Percentiles rank a stretch among this genome's conserved stretches.
These are phyloP conservation scores for Saguinus imperator DNA, from an alignment of 2,113 vertebrate species.

Conservation along the genomic window DNA sequence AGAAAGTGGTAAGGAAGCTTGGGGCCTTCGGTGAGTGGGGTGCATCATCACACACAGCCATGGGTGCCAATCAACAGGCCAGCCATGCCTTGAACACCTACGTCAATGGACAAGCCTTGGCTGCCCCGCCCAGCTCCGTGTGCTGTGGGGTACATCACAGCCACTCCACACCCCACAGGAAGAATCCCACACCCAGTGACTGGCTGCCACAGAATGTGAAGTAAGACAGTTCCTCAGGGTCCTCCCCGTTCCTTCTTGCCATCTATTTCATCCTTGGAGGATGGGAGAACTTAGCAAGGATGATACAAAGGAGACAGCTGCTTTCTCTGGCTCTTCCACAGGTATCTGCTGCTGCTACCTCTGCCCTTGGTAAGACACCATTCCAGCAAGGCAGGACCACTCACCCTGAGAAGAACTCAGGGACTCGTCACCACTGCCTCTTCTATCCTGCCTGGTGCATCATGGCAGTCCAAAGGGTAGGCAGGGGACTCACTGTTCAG, in stretches of 20 bases:
- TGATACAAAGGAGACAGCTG: neutral
- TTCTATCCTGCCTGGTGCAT: neutral
- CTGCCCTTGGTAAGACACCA: neutral
- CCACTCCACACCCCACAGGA: neutral
- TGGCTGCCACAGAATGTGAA: neutral
- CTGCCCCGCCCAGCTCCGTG: neutral
- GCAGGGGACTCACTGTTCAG: neutral
- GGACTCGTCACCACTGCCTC: too few species aligned
- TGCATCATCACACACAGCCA: neutral
- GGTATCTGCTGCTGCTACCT: neutral
- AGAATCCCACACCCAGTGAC: neutral
- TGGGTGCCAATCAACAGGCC: rapidly evolving
- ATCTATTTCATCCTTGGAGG: neutral
- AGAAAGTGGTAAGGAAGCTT: neutral
- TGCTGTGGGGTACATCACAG: neutral
- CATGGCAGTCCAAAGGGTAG: rapidly evolving
- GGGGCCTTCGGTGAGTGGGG: neutral
- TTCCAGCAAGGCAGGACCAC: too few species aligned
- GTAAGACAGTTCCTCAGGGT: neutral
- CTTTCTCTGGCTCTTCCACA: neutral
- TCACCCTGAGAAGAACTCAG: neutral
- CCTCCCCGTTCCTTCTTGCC: neutral
- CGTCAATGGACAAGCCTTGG: neutral
- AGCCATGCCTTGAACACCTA: neutral
- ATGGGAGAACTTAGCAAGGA: neutral